Evolutionary conservation across 2,888 invertebrate species (phyloP).

Genomic region (Epiperipatus broadwayi): DNA sequence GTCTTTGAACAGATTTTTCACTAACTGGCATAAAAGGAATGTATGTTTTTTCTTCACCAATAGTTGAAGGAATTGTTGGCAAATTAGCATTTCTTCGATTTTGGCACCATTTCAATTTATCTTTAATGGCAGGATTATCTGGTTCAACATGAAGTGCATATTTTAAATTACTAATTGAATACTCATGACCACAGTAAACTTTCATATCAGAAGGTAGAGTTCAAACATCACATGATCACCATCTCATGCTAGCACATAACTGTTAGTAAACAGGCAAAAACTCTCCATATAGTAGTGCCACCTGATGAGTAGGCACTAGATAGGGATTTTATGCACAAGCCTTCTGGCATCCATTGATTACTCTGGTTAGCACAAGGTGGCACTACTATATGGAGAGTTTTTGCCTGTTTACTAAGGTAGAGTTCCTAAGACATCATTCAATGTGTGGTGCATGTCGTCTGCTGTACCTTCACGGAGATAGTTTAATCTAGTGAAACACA

Average conservation of each 20-base stretch:
- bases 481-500: too few species aligned
- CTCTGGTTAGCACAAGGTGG: too few species aligned
- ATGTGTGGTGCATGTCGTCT: constrained; percentile 73
- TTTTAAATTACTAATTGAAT: constrained; percentile 68
- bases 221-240: too few species aligned
- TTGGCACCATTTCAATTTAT: too few species aligned
- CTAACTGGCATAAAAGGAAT: constrained; percentile 90
- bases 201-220: too few species aligned
- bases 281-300: too few species aligned
- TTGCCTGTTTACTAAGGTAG: constrained; percentile 67
- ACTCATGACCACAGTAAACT: constrained; percentile 96
- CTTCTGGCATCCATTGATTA: too few species aligned
- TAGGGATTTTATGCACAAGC: too few species aligned
- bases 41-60: constrained; percentile 60
- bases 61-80: constrained; percentile 82
- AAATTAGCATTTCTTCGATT: constrained; percentile 37
- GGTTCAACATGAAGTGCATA: constrained; percentile 76
- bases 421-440: constrained; percentile 52
- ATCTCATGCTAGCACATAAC: too few species aligned
- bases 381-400: too few species aligned
- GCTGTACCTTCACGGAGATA: constrained; percentile 90
- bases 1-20: constrained; percentile 42
- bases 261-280: too few species aligned
- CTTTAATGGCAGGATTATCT: constrained; percentile 49
- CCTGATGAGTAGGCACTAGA: too few species aligned